phyloP scores from a whole-genome alignment of 2,888 invertebrate species.

The Synergus gifuensis region DNA sequence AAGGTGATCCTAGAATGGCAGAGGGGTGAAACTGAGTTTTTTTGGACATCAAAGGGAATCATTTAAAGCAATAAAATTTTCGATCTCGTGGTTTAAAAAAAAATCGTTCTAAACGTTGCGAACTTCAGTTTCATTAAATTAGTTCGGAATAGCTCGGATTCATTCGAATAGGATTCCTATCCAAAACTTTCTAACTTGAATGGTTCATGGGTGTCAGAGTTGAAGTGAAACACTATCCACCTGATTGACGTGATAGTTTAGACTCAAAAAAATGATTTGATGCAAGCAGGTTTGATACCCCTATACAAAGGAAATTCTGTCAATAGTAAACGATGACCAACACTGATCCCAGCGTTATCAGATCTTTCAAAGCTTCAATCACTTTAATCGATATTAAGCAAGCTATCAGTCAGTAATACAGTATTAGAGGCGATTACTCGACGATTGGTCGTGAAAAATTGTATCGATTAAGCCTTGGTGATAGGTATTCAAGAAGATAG shows the following conservation, averaged over 20 bases:
- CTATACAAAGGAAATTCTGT: conserved; percentile 4
- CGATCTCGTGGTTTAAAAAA: too few relatives aligned
- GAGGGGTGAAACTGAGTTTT: too few relatives aligned
- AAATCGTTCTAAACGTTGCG: too few relatives aligned
- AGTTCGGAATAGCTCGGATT: too few relatives aligned
- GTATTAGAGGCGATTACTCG: background rate
- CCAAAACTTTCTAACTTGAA: background rate
- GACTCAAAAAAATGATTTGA: background rate
- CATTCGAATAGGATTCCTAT: too few relatives aligned
- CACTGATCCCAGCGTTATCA: background rate
- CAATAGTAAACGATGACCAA: background rate
- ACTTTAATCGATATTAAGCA: conserved; percentile 14
- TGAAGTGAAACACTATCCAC: conserved; percentile 3
- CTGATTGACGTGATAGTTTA: conserved; percentile 12
- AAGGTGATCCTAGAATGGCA: too few relatives aligned
- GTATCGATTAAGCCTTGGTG: background rate
- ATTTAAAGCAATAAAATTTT: too few relatives aligned
- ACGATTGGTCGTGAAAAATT: background rate
- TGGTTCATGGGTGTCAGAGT: background rate
- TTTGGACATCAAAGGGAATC: too few relatives aligned
- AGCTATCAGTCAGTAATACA: conserved; percentile 19
- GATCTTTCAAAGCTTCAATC: conserved; percentile 24
- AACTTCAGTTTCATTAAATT: too few relatives aligned
- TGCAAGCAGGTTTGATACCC: conserved; percentile 3
- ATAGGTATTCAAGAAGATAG: background rate